Evolutionary conservation across 2,797 vertebrate genomes (phyloP), one percentile per base, ranked within the genome.

Genomic region (Sebastes vulpes): DNA sequence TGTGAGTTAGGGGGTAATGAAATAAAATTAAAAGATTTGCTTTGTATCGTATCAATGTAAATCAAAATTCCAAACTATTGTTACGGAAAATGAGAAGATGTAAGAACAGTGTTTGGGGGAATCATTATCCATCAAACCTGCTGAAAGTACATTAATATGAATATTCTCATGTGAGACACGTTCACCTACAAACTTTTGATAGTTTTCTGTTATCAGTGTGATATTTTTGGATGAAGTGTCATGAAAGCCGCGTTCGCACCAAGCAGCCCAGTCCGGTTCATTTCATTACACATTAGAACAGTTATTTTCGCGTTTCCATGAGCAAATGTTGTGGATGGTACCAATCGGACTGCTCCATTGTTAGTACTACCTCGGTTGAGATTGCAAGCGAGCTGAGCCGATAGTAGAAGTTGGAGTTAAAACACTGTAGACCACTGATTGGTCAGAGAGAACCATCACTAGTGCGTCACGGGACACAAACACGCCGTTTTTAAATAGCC

Each of bases 1-100:
- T 82, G 83, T 80, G 79, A 83, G 79, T 69, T 25, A 9, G 4
- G 23, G 8, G 64, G 64, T 73, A 90, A 88, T 71, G 54, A 29
- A 67, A 60, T 9, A 35, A 29, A 48, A 53, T 59, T 72, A 57
- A 79, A 60, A 72, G 12, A 66, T 69, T 35, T 78, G 28, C 73
- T 76, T 65, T 74, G 60, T 78, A 65, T 68, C 31, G 48, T 48
- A 53, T 89, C 42, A 57, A 69, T 76, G 72, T 56, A 32, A 79
- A 79, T 82, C 61, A 50, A 59, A n/a, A 89, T 64, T 87, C 54
- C 29, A 58, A 79, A 26, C 23, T 31, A 81, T 90, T 90, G 87
- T 86, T 77, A n/a, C 0, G 21, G 61, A 48, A 66, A 72, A 70
- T 57, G 46, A 76, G 10, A 58, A 61, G n/a, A 78, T 29, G 54